These are phyloP conservation scores for Diorhabda elongata DNA, from an alignment of 1,140 invertebrate species.

Conservation along the genomic window DNA sequence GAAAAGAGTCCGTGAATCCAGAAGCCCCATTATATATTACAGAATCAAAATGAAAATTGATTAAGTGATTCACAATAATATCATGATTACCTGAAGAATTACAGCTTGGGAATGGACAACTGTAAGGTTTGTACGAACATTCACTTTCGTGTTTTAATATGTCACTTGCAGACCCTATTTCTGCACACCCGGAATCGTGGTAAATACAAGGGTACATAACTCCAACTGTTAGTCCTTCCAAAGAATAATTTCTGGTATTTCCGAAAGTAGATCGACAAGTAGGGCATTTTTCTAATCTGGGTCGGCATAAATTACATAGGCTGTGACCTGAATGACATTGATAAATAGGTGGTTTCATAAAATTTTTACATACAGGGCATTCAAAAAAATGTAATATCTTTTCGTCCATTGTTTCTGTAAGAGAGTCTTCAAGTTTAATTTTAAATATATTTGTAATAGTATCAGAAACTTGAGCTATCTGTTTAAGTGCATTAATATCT, in stretches of 20 bases:
- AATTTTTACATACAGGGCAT: constrained; percentile 72
- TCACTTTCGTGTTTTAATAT: constrained; percentile 34
- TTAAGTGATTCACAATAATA: constrained; percentile 29
- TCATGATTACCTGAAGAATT: constrained; percentile 28
- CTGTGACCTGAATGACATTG: constrained; percentile 79
- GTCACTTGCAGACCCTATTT: constrained; percentile 25
- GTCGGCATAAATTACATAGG: constrained; percentile 67
- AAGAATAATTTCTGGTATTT: constrained; percentile 68
- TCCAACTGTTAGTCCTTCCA: constrained; percentile 59
- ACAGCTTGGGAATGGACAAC: constrained; percentile 34
- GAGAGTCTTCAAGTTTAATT: constrained; percentile 25
- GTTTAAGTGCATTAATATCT: constrained; percentile 29
- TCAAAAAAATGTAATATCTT: constrained; percentile 48
- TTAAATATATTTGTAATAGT: constrained; percentile 31
- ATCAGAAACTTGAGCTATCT: constrained; percentile 27
- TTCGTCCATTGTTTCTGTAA: constrained; percentile 27
- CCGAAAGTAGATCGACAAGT: constrained; percentile 70
- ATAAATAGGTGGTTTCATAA: constrained; percentile 68
- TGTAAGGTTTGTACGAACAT: constrained; percentile 35
- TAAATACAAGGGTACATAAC: constrained; percentile 34
- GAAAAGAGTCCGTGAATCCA: constrained; percentile 28
- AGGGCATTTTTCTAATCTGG: constrained; percentile 64
- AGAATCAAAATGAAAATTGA: constrained; percentile 28
- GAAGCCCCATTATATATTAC: constrained; percentile 24
- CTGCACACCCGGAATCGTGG: constrained; percentile 34